These are phyloP conservation scores for Dermochelys coriacea DNA, from an alignment of 2,797 vertebrate genomes.

Conservation along the genomic window DNA sequence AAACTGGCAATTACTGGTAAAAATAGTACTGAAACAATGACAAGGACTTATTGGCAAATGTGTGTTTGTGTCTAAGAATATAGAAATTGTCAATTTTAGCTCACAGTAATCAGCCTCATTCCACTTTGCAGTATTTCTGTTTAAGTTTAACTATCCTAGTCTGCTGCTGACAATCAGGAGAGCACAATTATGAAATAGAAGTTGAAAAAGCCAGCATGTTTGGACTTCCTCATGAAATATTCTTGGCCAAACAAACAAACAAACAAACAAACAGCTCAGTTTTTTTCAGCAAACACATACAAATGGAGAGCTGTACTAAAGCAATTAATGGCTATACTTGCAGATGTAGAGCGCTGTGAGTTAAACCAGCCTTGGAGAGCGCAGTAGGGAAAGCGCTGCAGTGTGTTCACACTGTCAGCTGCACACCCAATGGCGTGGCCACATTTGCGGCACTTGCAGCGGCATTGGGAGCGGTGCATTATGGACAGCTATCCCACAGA, in stretches of 20 bases:
- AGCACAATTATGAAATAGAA: neutral
- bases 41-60: neutral
- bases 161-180: neutral
- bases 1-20: conserved; percentile 1
- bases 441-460: too few relatives aligned
- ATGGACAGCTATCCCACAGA: too few relatives aligned
- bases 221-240: neutral
- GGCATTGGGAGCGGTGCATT: too few relatives aligned
- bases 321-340: neutral
- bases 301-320: neutral
- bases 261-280: too few relatives aligned
- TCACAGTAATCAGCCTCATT: neutral
- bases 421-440: too few relatives aligned
- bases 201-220: neutral
- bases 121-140: conserved; percentile 9
- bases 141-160: neutral
- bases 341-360: too few relatives aligned
- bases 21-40: conserved; percentile 23
- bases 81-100: conserved; percentile 15
- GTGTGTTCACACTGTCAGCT: too few relatives aligned
- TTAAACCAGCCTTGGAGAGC: too few relatives aligned
- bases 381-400: too few relatives aligned
- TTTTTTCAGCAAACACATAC: too few relatives aligned
- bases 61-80: neutral
- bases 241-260: neutral